A percentile compares a stretch with the other conserved stretches of the same genome.
phyloP scores from a whole-genome alignment of 1,140 invertebrate species.

The Plectus sambesii region DNA sequence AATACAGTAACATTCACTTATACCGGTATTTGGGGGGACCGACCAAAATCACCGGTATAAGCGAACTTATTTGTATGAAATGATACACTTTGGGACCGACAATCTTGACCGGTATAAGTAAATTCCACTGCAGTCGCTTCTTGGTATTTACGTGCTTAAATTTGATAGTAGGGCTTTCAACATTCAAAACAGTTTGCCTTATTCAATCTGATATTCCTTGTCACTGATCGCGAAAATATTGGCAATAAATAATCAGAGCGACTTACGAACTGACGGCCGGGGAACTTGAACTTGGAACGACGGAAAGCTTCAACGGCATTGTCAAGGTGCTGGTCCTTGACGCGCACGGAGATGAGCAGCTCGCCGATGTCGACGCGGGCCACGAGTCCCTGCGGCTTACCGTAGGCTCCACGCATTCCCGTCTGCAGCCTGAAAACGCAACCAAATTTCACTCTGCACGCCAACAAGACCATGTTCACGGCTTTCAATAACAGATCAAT shows the following conservation, averaged over 20 bases:
- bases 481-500: background rate
- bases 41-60: too few species aligned
- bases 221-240: too few species aligned
- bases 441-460: background rate
- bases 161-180: too few species aligned
- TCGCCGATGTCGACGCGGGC: conserved; percentile 94
- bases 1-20: too few species aligned
- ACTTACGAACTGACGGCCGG: conserved; percentile 84
- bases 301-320: conserved; percentile 83
- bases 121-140: background rate
- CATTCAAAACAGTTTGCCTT: too few species aligned
- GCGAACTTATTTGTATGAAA: too few species aligned
- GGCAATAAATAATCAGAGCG: conserved; percentile 8
- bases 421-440: conserved; percentile 76
- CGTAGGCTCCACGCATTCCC: conserved; percentile 98
- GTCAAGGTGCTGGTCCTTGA: conserved; percentile 83
- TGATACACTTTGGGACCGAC: too few species aligned
- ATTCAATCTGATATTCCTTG: too few species aligned
- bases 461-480: background rate
- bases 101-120: too few species aligned
- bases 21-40: too few species aligned
- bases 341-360: conserved; percentile 92
- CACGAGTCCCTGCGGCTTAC: conserved; percentile 96
- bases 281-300: conserved; percentile 99
- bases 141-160: too few species aligned